Evolutionary conservation across 2,113 vertebrate species (phyloP).

Genomic region (Clarias gariepinus): DNA sequence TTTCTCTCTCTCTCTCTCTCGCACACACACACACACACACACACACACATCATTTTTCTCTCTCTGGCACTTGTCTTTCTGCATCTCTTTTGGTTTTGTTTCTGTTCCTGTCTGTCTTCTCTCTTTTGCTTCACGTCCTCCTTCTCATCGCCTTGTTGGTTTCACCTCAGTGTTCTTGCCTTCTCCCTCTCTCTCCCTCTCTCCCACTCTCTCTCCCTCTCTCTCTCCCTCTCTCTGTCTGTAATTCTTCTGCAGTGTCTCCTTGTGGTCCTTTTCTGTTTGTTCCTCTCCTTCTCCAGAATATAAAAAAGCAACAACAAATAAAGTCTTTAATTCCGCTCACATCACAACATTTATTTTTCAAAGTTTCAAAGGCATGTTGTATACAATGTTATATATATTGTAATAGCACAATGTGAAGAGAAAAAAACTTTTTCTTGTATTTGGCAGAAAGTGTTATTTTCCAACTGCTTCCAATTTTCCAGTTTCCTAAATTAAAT

Average conservation of each 20-base stretch:
- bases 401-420: no score
- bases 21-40: slow-evolving; percentile 16
- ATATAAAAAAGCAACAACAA: not conserved
- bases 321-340: not conserved
- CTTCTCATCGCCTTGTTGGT: slow-evolving; percentile 52
- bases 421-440: no score
- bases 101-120: slow-evolving; percentile 31
- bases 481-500: no score
- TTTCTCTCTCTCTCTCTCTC: slow-evolving; percentile 6
- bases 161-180: slow-evolving; percentile 50
- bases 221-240: slow-evolving; percentile 56
- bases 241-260: slow-evolving; percentile 49
- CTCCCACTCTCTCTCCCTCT: slow-evolving; percentile 29
- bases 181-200: slow-evolving; percentile 49
- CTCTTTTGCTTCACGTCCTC: not conserved
- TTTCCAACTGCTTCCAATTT: no score
- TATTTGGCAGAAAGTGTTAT: no score
- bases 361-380: no score
- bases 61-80: slow-evolving; percentile 54
- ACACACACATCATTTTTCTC: not conserved
- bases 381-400: no score
- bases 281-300: not conserved
- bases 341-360: not conserved
- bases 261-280: slow-evolving; percentile 34
- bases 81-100: slow-evolving; percentile 31